These are phyloP conservation scores for Otolemur garnettii DNA, from an alignment of 2,113 vertebrate genomes.

Conservation along the genomic window DNA sequence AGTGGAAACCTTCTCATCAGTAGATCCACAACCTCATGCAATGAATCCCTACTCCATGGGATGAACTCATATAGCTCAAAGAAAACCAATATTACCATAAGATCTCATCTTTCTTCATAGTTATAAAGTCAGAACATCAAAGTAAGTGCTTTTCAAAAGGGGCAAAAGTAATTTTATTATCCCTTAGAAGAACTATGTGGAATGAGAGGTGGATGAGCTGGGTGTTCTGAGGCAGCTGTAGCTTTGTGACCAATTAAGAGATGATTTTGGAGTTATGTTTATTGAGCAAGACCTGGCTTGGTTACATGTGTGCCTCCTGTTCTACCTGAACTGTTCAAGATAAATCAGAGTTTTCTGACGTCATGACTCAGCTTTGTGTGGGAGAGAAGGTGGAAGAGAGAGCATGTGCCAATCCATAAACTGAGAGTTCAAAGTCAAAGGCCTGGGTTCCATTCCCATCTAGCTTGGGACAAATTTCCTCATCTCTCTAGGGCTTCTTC, in stretches of 20 bases:
- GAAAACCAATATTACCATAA: neutral
- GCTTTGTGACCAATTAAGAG: neutral
- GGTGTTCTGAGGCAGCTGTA: neutral
- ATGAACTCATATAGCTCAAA: neutral
- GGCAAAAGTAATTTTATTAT: conserved; percentile 9
- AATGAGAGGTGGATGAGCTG: neutral
- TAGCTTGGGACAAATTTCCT: neutral
- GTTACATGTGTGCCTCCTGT: neutral
- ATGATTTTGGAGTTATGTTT: neutral
- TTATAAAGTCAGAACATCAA: neutral
- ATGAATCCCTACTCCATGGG: neutral
- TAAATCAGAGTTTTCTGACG: neutral
- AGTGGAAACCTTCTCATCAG: neutral
- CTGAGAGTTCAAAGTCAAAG: neutral
- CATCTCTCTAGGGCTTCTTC: neutral
- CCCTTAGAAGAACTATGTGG: neutral
- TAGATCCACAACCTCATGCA: neutral
- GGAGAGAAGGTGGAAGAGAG: neutral
- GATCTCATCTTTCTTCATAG: neutral
- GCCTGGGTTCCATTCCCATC: neutral
- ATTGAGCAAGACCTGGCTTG: neutral
- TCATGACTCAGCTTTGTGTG: neutral
- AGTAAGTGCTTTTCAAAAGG: neutral
- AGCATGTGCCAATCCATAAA: neutral
- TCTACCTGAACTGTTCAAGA: neutral